A percentile compares a stretch with the other conserved stretches of the same genome.
phyloP scores from a whole-genome alignment of 2,888 invertebrate genomes.

The Labia minor region DNA sequence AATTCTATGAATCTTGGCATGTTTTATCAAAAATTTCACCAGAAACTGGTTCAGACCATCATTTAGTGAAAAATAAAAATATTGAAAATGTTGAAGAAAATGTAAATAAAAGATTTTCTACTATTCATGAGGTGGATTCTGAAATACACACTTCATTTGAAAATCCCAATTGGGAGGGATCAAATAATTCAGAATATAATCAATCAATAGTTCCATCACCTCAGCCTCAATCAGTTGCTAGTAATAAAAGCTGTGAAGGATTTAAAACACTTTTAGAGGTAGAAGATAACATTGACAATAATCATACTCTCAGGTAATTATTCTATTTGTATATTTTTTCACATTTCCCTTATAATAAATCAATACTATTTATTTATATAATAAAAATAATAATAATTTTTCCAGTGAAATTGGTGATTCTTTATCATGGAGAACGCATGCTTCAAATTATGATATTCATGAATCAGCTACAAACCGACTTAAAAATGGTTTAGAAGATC shows the following conservation, averaged over 20 bases:
- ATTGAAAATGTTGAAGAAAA: background rate
- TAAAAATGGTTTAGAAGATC: background rate
- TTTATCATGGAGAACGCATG: background rate
- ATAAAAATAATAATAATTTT: no score
- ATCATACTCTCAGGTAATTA: no score
- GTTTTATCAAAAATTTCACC: background rate
- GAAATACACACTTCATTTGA: background rate
- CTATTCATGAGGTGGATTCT: background rate
- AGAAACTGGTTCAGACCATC: background rate
- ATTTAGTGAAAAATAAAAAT: background rate
- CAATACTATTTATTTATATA: no score
- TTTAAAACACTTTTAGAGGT: background rate
- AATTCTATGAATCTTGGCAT: background rate
- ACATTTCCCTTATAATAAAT: no score
- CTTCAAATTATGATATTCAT: background rate
- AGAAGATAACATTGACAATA: no score
- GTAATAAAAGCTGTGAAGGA: background rate
- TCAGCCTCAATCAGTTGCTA: background rate
- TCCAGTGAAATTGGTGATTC: background rate
- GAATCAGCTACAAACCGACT: background rate
- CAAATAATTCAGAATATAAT: background rate
- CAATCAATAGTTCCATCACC: background rate
- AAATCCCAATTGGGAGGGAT: background rate
- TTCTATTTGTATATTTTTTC: no score
- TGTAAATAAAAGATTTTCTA: background rate